Conservation (phyloP, 2,888 invertebrate species). For the Coleophora deauratella region DNA sequence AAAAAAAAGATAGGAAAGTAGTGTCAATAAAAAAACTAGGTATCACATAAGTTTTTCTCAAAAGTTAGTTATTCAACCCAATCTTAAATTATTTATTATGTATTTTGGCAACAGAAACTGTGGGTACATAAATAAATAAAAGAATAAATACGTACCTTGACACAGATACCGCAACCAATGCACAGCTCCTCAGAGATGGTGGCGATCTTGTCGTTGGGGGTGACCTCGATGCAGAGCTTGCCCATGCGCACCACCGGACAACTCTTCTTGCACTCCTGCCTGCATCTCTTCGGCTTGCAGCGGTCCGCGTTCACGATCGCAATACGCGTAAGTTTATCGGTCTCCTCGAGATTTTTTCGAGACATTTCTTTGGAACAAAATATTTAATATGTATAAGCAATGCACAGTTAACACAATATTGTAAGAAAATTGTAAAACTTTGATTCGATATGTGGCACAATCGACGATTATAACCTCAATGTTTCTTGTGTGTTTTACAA, state of each 20-base stretch:
- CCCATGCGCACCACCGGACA: slow-evolving; percentile 99
- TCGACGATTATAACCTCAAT: slow-evolving; percentile 56
- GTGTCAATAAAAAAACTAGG: too few relatives aligned
- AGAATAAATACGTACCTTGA: too few relatives aligned
- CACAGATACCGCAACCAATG: slow-evolving; percentile 99
- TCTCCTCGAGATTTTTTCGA: slow-evolving; percentile 82
- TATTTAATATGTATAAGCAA: too few relatives aligned
- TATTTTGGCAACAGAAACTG: too few relatives aligned
- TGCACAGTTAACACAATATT: slow-evolving; percentile 2
- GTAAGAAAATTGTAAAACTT: slow-evolving; percentile 20
- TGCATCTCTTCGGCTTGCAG: slow-evolving; percentile 99
- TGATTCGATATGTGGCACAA: slow-evolving; percentile 52
- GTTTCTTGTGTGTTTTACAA: slow-evolving; percentile 24
- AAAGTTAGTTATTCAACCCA: too few relatives aligned
- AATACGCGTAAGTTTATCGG: slow-evolving; percentile 96
- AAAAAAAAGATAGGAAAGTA: too few relatives aligned
- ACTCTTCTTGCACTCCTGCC: slow-evolving; percentile 98
- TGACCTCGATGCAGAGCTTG: slow-evolving; percentile 98
- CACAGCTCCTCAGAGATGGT: slow-evolving; percentile 98
- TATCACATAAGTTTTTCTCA: too few relatives aligned
- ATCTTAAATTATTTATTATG: too few relatives aligned
- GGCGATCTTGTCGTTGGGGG: slow-evolving; percentile 96
- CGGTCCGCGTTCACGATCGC: slow-evolving; percentile 98
- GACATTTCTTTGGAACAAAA: slow-evolving; percentile 53
- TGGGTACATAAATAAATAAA: too few relatives aligned